Evolutionary conservation across 2,113 vertebrate species (phyloP).

Genomic region (Phyllostomus hastatus): DNA sequence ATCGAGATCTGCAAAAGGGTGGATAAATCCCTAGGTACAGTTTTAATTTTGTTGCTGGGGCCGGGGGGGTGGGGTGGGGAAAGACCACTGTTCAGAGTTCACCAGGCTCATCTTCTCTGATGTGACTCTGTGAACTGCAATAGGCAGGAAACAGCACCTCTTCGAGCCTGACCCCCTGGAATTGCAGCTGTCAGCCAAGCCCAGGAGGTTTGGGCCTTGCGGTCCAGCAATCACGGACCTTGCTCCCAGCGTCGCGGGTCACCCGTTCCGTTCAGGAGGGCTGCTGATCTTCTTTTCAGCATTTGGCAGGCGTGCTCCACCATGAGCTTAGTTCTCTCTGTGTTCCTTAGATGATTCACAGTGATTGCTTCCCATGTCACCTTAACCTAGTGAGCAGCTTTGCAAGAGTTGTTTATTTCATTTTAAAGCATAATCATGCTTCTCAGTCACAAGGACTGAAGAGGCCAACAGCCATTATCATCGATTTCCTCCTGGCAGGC

Average conservation of each 20-base stretch:
- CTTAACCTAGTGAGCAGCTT: constrained; percentile 38
- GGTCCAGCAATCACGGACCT: fast-evolving
- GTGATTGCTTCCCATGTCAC: constrained; percentile 3
- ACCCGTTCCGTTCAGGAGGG: neutral
- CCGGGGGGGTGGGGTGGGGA: too few species aligned
- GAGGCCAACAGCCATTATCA: neutral
- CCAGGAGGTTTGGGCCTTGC: neutral
- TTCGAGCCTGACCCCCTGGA: neutral
- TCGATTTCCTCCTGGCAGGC: neutral
- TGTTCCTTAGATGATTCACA: constrained; percentile 29
- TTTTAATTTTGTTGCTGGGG: constrained; percentile 40
- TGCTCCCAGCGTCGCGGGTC: neutral
- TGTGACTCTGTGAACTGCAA: neutral
- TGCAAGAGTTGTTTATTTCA: neutral
- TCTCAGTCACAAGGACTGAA: neutral
- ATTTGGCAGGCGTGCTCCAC: neutral
- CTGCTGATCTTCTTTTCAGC: neutral
- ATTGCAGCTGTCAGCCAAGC: neutral
- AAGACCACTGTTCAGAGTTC: neutral
- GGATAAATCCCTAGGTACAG: constrained; percentile 35
- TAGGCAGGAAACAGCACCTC: neutral
- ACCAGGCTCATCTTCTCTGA: constrained; percentile 4
- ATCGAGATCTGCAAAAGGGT: constrained; percentile 49
- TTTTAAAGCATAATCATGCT: neutral
- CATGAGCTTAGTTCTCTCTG: neutral